These are phyloP conservation scores for Tenthredo amoena DNA, from an alignment of 2,888 invertebrate species.

Conservation along the genomic window DNA sequence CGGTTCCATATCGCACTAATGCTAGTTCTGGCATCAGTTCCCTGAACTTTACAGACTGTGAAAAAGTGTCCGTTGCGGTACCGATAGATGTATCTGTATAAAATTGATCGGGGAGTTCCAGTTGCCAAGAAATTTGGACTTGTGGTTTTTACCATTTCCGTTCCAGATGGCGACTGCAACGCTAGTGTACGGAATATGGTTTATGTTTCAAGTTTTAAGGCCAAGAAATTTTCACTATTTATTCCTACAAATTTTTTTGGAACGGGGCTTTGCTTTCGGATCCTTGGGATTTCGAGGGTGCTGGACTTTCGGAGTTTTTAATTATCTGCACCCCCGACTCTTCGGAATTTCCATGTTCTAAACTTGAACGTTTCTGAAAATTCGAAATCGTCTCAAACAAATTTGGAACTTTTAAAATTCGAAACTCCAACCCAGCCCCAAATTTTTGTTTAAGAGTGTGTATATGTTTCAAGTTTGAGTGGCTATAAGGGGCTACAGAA, in stretches of 20 bases:
- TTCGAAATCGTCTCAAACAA: too few relatives aligned
- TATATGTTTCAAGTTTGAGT: background rate
- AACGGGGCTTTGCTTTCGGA: too few relatives aligned
- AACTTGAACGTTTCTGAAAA: too few relatives aligned
- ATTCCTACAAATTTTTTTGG: background rate
- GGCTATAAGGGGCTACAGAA: background rate
- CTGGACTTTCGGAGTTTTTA: too few relatives aligned
- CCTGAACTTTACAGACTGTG: background rate
- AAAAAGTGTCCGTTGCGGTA: background rate
- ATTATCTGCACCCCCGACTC: too few relatives aligned
- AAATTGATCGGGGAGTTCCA: background rate
- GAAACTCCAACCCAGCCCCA: too few relatives aligned
- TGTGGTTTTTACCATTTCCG: background rate
- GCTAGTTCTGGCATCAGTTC: constrained; percentile 20
- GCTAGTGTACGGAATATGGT: background rate
- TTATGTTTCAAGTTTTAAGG: background rate
- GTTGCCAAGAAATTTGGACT: constrained; percentile 30
- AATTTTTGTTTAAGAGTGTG: background rate
- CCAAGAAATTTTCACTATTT: background rate
- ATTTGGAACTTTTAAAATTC: too few relatives aligned
- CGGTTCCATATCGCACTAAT: constrained; percentile 9
- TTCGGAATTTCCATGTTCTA: too few relatives aligned
- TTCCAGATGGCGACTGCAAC: background rate
- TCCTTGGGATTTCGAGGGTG: too few relatives aligned
- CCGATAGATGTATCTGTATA: background rate